Base-by-base conservation (phyloP, 2,797 vertebrate species). In the Gallinago solitaria region DNA sequence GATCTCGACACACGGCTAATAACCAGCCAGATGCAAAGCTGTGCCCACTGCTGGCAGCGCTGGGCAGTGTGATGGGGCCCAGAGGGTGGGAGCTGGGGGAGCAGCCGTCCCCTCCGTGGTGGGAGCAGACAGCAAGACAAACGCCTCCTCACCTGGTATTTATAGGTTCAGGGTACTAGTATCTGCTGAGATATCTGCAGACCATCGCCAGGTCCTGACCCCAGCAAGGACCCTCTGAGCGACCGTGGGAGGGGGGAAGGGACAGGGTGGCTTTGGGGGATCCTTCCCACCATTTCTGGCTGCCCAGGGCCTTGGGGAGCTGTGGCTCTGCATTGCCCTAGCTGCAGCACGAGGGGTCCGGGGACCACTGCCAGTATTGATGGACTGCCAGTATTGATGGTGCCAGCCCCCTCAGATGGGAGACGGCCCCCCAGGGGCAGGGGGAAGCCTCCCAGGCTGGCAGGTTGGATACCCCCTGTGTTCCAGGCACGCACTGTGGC, bases 181-280 rank as follows among this genome's bases (percentile, higher is more conserved):
- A 15, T 12, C 19, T 48, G n/a, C 67, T 78, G 91, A 23, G 45
- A 37, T 37, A 37, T 37, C 37, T 37, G 24, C 57, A 50, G 65
- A 63, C 41, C 37, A 13, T 17, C 0, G 0, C 39, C 30, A 28
- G 8, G 12, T 67, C 43, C 57, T 63, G 41, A 41, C 11, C 60
- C 57, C 25, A 35, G 80, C 61, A 75, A 50, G 28, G 8, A 32
- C 67, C 25, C 10, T n/a, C 20, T 20, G 6, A 41, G 64, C 17
- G 50, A 16, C 20, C 1, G 0, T 4, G 48, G 54, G 45, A 47
- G 61, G 24, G 13, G 35, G 9, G 0, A 1, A 73, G n/a, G 56
- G 47, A 19, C 33, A 69, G 35, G 8, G 28, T 17, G 11, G 9
- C 16, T 6, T 61, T 2, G 6, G 59, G 67, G 54, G 6, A 21